Evolutionary conservation across 2,797 vertebrate species (phyloP), one percentile per base, ranked within the genome.

Genomic region (Labeo calbasu): DNA sequence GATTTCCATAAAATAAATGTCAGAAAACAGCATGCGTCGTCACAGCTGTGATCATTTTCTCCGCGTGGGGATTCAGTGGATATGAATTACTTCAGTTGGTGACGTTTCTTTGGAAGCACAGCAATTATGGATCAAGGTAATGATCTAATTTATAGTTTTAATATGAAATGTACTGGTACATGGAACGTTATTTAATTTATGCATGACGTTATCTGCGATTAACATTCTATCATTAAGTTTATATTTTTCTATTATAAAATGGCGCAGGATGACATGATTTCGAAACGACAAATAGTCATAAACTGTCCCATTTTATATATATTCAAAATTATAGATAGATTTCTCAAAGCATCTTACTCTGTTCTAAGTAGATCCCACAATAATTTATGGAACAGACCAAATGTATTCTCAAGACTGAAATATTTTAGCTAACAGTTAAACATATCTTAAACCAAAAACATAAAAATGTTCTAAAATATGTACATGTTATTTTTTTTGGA

Each of bases 91-190:
- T 15, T 25, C 3, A 59, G 23, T 82, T 63, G 79, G 50, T 48
- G 14, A 65, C 28, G 1, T 10, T 63, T 72, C 15, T 81, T 5
- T 0, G 15, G 4, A 53, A 69, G 23, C n/a, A 14, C 10, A 70
- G 10, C 55, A 51, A 63, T n/a, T 17, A 92, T 92, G 91, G 81
- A 90, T 79, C 92, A 90, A 92, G 93, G 94, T 94, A 91, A 88
- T 76, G 4, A 5, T 50, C 7, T 63, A 25, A 36, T 36, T 36
- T 68, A 17, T 23, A 17, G 9, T 14, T 14, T 17, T 69, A 15
- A 23, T 11, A n/a, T 43, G 9, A 40, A 46, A 46, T 57, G 23
- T 23, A 43, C 1, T 4, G 3, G n/a, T 17, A 25, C 6, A 1
- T 15, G 13, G 19, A 76, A 76, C 6, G 32, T 40, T 1, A 17